Conservation (phyloP, 2,888 invertebrate species). For the Trichogramma dendrolimi region DNA sequence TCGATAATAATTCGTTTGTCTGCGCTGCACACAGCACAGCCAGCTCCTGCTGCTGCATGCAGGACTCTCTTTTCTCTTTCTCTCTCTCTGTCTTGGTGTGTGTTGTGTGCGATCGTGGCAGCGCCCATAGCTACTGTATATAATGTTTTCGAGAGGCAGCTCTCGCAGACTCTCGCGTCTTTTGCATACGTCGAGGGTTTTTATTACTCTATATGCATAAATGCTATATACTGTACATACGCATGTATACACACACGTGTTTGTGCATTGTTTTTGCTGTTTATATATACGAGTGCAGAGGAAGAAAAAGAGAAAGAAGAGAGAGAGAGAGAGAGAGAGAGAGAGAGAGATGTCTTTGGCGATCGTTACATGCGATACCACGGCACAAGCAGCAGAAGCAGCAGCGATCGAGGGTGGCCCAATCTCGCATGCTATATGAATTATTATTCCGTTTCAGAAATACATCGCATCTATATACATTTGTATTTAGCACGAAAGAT, state of each 20-base stretch:
- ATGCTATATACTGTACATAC: too few species aligned
- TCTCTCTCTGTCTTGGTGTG: neutral
- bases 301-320: too few species aligned
- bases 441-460: too few species aligned
- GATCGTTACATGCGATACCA: neutral
- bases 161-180: neutral
- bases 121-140: too few species aligned
- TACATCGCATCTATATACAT: too few species aligned
- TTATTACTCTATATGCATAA: too few species aligned
- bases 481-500: too few species aligned
- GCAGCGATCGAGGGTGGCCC: neutral
- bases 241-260: too few species aligned
- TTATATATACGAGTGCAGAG: too few species aligned
- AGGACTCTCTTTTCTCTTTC: constrained; percentile 1
- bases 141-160: neutral
- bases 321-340: too few species aligned
- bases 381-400: neutral
- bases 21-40: neutral
- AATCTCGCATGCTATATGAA: neutral
- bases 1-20: constrained; percentile 24
- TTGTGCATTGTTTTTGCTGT: too few species aligned
- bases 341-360: neutral
- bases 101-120: neutral
- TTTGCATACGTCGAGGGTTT: neutral
- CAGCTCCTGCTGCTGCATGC: too few species aligned